A percentile compares a stretch with the other conserved stretches of the same genome.
phyloP scores from a whole-genome alignment of 2,888 invertebrate genomes.

The Frankliniella intonsa region DNA sequence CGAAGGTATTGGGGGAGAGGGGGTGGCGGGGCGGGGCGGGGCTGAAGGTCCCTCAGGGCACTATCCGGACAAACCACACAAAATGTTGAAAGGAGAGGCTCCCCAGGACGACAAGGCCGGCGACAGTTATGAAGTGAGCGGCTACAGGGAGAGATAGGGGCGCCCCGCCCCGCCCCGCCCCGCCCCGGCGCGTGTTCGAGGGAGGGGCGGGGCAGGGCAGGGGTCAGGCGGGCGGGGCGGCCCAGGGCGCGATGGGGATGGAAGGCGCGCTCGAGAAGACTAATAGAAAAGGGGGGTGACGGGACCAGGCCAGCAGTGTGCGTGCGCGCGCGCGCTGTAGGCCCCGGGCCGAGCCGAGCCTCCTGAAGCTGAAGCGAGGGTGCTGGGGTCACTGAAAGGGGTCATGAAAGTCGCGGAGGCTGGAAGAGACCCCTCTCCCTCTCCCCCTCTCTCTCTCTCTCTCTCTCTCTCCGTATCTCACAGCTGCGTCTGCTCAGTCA shows the following conservation, averaged over 20 bases:
- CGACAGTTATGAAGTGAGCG: slow-evolving; percentile 26
- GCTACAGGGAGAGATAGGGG: neutral
- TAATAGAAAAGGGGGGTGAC: neutral
- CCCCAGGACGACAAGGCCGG: slow-evolving; percentile 9
- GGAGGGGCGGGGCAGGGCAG: neutral
- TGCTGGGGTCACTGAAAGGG: neutral
- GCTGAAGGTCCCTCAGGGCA: slow-evolving; percentile 28
- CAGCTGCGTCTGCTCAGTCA: too few relatives aligned
- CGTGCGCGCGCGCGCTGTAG: neutral
- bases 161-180: too few relatives aligned
- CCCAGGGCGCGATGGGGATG: neutral
- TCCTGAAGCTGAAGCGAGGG: neutral
- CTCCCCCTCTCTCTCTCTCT: too few relatives aligned
- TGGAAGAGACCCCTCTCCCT: too few relatives aligned
- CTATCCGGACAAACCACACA: slow-evolving; percentile 26
- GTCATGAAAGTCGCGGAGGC: neutral
- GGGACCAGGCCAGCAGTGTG: neutral
- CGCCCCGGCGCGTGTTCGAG: neutral
- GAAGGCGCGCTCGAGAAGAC: neutral
- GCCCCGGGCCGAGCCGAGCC: neutral
- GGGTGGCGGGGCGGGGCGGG: neutral
- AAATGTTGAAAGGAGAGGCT: slow-evolving; percentile 26
- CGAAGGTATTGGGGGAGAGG: neutral
- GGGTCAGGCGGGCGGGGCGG: neutral
- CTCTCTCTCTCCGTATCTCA: too few relatives aligned